Base-by-base conservation (phyloP, 2,888 invertebrate species). In the Pandemis corylana region DNA sequence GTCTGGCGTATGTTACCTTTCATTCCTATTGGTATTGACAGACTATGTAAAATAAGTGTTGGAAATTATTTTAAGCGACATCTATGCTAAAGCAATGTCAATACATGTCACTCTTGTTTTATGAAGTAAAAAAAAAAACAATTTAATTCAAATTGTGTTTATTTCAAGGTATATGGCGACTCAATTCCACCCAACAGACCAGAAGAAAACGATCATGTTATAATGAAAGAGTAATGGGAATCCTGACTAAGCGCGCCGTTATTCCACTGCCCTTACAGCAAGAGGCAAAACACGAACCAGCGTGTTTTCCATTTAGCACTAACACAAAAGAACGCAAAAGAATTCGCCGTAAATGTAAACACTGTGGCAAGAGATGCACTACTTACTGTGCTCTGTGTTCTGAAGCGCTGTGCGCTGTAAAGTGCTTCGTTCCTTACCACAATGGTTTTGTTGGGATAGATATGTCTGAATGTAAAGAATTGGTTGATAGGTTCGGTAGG, bases 301-400 rank as follows among this genome's bases (percentile, higher is more conserved):
- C 10, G 20, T 59, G 59, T 12, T 59, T 59, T 59, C 59, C 59
- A 59, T 59, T 59, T 59, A 59, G 59, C 59, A 59, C 59, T 13
- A 44, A 67, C 67, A 67, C 49, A 13, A 36, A 44, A 49, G 49
- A 44, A 49, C 36, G 28, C 49, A 67, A 67, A 36, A 7, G 44
- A 1, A 67, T 67, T 20, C 36, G 36, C 4, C 67, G 67, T 9
- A 59, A 59, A 59, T 59, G 59, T 28, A 28, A 28, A 28, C 28
- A 59, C 28, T 59, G 59, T 28, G 28, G 59, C 28, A 59, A 59
- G 28, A 13, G 59, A 10, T 59, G 59, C 12, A 59, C 59, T 7
- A 59, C 59, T 28, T 59, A 59, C 28, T 59, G 59, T 28, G 59
- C 59, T 10, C 59, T 59, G 59, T 59, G 59, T 59, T 59, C 28